Conservation (phyloP, 2,113 vertebrate genomes). For the Sula dactylatra region DNA sequence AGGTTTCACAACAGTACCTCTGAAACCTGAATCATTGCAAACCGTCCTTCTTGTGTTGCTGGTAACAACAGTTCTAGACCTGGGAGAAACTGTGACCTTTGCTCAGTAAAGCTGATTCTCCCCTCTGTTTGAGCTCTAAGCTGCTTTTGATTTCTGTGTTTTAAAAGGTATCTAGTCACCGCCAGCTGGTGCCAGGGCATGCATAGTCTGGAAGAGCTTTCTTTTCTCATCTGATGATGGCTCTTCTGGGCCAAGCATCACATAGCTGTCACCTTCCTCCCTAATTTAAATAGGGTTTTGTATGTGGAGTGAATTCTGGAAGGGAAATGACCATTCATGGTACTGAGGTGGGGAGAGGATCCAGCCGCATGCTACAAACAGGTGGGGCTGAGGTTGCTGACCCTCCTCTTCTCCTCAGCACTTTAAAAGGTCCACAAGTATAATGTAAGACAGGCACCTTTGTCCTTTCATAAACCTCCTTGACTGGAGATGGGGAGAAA, state of each 20-base stretch:
- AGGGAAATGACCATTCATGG: not conserved
- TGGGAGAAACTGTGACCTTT: not conserved
- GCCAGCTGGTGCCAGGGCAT: not conserved
- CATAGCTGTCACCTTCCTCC: not conserved
- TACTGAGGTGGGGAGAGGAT: not conserved
- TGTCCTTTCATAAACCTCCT: not conserved
- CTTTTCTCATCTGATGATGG: not conserved
- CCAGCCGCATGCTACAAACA: accelerated
- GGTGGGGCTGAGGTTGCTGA: not conserved
- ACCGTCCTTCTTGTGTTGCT: not conserved
- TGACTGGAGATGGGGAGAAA: not conserved
- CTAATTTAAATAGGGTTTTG: not conserved
- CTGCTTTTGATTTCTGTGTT: not conserved
- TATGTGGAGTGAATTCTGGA: not conserved
- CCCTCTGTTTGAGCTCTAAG: not conserved
- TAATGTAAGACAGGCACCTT: not conserved
- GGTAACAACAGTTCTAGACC: not conserved
- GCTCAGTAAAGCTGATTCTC: not conserved
- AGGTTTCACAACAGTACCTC: not conserved
- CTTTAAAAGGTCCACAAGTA: not conserved
- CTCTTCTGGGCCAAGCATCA: not conserved
- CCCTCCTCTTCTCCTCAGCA: not conserved
- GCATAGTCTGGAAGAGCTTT: not conserved
- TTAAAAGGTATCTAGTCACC: not conserved
- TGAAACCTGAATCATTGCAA: not conserved